Conservation (phyloP, 1,140 invertebrate species). For the Teleogryllus occipitalis region DNA sequence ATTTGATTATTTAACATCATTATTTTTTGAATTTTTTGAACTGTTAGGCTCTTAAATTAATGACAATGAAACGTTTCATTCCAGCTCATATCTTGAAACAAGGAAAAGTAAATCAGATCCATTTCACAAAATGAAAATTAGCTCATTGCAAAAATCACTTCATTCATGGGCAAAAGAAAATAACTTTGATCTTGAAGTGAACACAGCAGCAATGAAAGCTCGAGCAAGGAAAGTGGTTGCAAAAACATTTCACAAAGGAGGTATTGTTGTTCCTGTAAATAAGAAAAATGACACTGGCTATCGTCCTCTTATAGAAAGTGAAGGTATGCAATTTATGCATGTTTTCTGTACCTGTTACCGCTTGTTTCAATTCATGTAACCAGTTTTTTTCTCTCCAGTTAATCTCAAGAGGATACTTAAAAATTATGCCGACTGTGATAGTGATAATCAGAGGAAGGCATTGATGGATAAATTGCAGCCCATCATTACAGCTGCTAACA, state of each 20-base stretch:
- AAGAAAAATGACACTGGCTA: conserved; percentile 74
- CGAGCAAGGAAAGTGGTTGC: conserved; percentile 61
- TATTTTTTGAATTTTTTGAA: no score
- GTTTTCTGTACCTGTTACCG: not conserved
- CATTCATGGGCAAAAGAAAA: conserved; percentile 55
- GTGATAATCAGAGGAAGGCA: conserved; percentile 48
- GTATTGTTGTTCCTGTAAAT: conserved; percentile 81
- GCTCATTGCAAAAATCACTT: conserved; percentile 50
- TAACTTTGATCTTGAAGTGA: conserved; percentile 50
- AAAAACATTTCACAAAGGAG: conserved; percentile 74
- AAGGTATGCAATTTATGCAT: conserved; percentile 41
- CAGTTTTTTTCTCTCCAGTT: conserved; percentile 40
- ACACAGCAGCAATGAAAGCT: conserved; percentile 48
- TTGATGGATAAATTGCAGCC: conserved; percentile 59
- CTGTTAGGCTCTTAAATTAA: no score
- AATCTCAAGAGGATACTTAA: conserved; percentile 64
- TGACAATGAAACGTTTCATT: conserved; percentile 21
- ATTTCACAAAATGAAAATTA: conserved; percentile 52
- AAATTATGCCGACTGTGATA: conserved; percentile 50
- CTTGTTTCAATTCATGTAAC: not conserved
- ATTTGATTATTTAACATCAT: no score
- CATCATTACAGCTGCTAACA: conserved; percentile 69
- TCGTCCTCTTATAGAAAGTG: conserved; percentile 59
- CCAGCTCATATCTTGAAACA: conserved; percentile 53
- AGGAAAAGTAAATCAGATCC: conserved; percentile 51